Evolutionary conservation across 2,113 vertebrate species (phyloP), one percentile per base, ranked within the genome.

Genomic region (Bujurquina vittata): DNA sequence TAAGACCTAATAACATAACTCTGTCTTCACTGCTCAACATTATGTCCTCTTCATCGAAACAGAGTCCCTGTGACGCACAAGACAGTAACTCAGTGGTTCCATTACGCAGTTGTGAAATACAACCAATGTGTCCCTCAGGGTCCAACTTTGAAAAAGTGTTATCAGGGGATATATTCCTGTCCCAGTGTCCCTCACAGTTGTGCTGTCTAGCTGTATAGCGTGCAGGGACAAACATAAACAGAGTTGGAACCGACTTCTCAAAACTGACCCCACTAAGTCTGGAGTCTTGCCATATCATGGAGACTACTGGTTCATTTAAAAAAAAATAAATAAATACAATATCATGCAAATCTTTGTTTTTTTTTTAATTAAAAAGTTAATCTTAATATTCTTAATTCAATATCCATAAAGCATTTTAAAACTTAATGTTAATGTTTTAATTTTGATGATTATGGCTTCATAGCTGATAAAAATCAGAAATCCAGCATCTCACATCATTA

Each of bases 51-150:
- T 79, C 23, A 67, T 17, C 73, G 52, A 88, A 20, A 78, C 81
- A 83, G 40, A 84, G 86, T 80, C 79, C 81, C 57, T 88, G 79
- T 95, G 93, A 95, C 90, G 87, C 92, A 94, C 83, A 81, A 80
- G 76, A 85, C 80, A 74, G 81, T 78, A 73, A 55, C 84, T 90
- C 88, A 81, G 26, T 87, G 80, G 75, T 95, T 95, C 89, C 93
- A 95, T 95, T 95, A 94, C 91, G 91, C 86, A 93, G 79, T 87
- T 78, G 86, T 93, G 87, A 95, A 94, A 94, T 91, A 93, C 89
- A 90, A 91, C 84, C 84, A 78, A 62, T 80, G 72, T 84, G 69
- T 93, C 92, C 88, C 90, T 7, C 12, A 63, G 74, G 89, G n/a
- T 75, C 75, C 54, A 67, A 85, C 58, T 83, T 69, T 69, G 75